phyloP scores from a whole-genome alignment of 2,797 vertebrate species.

The Limosa lapponica region DNA sequence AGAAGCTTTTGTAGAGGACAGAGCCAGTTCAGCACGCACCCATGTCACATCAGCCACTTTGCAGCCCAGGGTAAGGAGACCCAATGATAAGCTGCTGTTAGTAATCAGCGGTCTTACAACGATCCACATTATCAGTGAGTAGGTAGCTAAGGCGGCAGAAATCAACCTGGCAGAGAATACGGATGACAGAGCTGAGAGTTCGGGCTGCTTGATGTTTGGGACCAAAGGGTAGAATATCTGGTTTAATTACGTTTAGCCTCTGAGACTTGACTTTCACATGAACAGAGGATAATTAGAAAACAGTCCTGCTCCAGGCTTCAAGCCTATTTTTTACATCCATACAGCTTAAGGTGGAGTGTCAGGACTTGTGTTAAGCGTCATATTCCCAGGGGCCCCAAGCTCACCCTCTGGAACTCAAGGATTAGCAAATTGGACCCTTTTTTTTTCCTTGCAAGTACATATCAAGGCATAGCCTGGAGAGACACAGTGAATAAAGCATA shows the following conservation, averaged over 20 bases:
- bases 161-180: background rate
- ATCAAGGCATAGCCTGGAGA: slow-evolving; percentile 24
- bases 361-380: slow-evolving; percentile 2
- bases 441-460: background rate
- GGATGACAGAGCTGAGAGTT: background rate
- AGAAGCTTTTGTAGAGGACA: background rate
- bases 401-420: slow-evolving; percentile 10
- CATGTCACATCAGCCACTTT: background rate
- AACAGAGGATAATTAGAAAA: slow-evolving; percentile 39
- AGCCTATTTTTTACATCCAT: slow-evolving; percentile 13
- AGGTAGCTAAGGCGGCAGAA: background rate
- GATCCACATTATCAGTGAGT: background rate
- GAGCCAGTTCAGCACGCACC: fast-evolving
- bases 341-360: slow-evolving; percentile 8
- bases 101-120: background rate
- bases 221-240: background rate
- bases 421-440: slow-evolving; percentile 6
- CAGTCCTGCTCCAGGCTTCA: slow-evolving; percentile 20
- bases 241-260: slow-evolving; percentile 2
- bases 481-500: background rate
- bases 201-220: background rate
- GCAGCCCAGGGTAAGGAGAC: background rate
- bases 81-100: background rate
- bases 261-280: background rate
- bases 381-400: background rate